Evolutionary conservation across 2,113 vertebrate genomes (phyloP).

Genomic region (Fregetta grallaria): DNA sequence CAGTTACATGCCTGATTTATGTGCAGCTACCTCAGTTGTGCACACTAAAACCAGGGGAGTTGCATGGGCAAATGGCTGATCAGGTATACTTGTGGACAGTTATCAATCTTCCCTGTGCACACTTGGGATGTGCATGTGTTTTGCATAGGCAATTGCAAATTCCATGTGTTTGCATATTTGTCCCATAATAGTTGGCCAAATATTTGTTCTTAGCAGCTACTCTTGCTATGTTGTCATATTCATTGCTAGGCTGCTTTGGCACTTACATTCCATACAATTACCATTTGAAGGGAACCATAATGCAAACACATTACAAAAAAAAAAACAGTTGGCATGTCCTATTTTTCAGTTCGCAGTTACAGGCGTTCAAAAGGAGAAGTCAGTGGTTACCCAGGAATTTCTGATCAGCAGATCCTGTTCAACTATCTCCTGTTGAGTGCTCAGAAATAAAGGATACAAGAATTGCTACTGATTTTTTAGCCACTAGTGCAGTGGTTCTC

Average conservation of each 20-base stretch:
- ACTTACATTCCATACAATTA: background rate
- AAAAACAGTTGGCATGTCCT: background rate
- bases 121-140: background rate
- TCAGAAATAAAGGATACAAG: background rate
- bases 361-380: background rate
- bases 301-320: background rate
- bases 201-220: constrained; percentile 26
- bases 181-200: background rate
- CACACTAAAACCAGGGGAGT: background rate
- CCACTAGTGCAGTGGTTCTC: background rate
- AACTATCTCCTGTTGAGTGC: background rate
- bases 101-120: background rate
- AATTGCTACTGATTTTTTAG: background rate
- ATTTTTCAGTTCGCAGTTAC: background rate
- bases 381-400: background rate
- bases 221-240: background rate
- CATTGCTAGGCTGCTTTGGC: background rate
- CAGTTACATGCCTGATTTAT: constrained; percentile 6
- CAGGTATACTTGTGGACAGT: background rate
- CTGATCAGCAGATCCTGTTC: background rate
- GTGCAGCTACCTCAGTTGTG: background rate
- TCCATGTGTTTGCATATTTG: background rate
- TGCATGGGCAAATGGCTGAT: background rate
- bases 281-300: background rate
- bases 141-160: background rate